These are phyloP conservation scores for Heliconius sara DNA, from an alignment of 2,888 invertebrate species.

Conservation along the genomic window DNA sequence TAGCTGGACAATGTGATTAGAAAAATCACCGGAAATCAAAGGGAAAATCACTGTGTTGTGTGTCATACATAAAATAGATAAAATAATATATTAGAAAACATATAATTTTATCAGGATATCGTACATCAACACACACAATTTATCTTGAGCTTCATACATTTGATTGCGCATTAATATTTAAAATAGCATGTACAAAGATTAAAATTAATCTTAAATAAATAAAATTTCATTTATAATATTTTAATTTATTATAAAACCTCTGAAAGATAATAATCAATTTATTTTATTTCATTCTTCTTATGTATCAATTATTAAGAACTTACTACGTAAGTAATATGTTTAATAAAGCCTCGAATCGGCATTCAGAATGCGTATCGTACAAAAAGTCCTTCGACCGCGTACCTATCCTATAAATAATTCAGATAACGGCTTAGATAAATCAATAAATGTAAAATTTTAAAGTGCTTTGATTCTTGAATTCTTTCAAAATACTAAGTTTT, in stretches of 20 bases:
- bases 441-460: conserved; percentile 3
- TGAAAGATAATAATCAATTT: neutral
- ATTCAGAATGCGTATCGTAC: conserved; percentile 25
- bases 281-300: neutral
- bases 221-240: too few relatives aligned
- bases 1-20: neutral
- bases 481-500: neutral
- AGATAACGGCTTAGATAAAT: conserved; percentile 6
- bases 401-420: conserved; percentile 22
- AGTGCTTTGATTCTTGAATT: neutral
- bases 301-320: neutral
- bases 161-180: too few relatives aligned
- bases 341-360: neutral
- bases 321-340: neutral
- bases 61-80: neutral
- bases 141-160: too few relatives aligned
- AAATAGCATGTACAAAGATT: too few relatives aligned
- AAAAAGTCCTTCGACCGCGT: conserved; percentile 19
- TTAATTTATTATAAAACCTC: neutral
- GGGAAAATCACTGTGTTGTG: neutral
- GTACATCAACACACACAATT: too few relatives aligned
- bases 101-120: neutral
- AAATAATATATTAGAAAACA: neutral
- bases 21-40: neutral
- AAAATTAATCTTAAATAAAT: too few relatives aligned